Percentiles rank a stretch among this genome's conserved stretches.
Conservation (phyloP, 2,888 invertebrate genomes). For the Cepaea hortensis region DNA sequence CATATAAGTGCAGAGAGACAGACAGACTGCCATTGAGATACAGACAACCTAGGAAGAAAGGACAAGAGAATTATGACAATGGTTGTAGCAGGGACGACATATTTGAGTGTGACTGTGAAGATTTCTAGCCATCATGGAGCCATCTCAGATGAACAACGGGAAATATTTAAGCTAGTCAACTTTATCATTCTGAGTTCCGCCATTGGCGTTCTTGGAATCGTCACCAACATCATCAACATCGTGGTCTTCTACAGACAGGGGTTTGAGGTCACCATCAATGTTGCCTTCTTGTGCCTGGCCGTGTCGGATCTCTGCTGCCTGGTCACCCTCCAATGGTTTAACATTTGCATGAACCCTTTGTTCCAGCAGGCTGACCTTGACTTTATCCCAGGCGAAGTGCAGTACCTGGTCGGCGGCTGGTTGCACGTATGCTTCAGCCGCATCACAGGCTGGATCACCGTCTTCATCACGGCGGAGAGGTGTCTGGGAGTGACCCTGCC, state of each 20-base stretch:
- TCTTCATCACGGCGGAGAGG: slow-evolving; percentile 21
- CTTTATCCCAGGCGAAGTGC: neutral
- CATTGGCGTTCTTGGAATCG: neutral
- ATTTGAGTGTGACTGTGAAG: neutral
- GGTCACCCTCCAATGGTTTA: neutral
- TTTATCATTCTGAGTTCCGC: neutral
- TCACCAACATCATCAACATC: slow-evolving; percentile 27
- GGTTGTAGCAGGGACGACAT: neutral
- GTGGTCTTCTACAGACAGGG: slow-evolving; percentile 8
- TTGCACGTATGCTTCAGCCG: neutral
- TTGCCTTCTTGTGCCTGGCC: neutral
- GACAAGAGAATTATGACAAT: neutral
- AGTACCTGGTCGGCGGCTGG: slow-evolving; percentile 6
- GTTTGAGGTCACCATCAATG: neutral
- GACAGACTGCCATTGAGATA: too few relatives aligned
- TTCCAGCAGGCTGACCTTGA: neutral
- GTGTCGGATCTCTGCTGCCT: slow-evolving; percentile 20
- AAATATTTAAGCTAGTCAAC: slow-evolving; percentile 10
- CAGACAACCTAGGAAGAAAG: too few relatives aligned
- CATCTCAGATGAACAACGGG: neutral
- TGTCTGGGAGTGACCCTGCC: neutral
- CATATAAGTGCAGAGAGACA: too few relatives aligned
- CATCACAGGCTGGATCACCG: slow-evolving; percentile 22
- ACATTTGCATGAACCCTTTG: slow-evolving; percentile 21
- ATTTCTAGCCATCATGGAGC: neutral